Evolutionary conservation across 2,113 vertebrate species (phyloP).

Genomic region (Hemichromis elongatus): DNA sequence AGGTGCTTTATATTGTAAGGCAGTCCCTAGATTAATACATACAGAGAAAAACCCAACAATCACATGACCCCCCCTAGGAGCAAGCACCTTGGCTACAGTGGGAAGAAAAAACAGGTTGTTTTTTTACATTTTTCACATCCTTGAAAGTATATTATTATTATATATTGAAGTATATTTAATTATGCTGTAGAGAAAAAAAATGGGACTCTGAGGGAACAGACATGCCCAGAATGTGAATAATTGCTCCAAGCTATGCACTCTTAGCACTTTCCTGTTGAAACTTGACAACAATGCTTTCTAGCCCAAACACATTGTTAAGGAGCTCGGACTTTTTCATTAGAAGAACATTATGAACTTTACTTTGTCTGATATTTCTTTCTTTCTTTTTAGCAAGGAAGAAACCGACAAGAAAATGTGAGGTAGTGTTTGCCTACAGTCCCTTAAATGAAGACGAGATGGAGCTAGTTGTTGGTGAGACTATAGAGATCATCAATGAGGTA

Average conservation of each 20-base stretch:
- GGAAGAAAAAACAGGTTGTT: neutral
- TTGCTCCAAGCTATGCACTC: neutral
- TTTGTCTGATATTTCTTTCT: neutral
- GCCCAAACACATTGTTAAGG: neutral
- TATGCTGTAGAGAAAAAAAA: neutral
- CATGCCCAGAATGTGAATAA: neutral
- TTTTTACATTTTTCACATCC: constrained; percentile 6
- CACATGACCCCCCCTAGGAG: neutral
- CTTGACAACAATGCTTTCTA: neutral
- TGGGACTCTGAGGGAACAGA: neutral
- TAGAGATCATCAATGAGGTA: constrained; percentile 81
- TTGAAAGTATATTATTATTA: no score
- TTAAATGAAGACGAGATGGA: constrained; percentile 76
- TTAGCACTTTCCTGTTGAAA: neutral
- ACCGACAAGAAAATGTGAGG: constrained; percentile 75
- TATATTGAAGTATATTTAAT: neutral
- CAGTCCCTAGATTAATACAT: neutral
- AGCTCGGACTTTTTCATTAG: neutral
- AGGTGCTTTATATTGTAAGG: neutral
- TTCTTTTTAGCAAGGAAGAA: constrained; percentile 57
- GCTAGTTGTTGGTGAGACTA: constrained; percentile 74
- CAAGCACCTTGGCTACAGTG: neutral
- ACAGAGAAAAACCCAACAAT: accelerated
- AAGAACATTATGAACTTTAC: neutral
- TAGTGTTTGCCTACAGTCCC: constrained; percentile 70